A percentile compares a stretch with the other conserved stretches of the same genome.
Conservation (phyloP, 2,113 vertebrate species). For the Balaenoptera acutorostrata region DNA sequence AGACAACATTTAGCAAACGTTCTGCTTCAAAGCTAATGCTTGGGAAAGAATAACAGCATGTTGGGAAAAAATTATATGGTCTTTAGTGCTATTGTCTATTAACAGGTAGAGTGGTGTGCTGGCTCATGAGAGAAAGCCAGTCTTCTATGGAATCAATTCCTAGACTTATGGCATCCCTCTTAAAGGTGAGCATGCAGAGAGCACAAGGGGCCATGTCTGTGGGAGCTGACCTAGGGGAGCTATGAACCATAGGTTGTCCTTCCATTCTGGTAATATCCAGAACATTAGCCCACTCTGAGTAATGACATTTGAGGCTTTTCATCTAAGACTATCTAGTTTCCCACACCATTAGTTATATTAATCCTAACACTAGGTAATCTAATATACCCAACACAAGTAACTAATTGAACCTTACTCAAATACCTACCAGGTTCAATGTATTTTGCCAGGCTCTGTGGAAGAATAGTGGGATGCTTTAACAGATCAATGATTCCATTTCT, state of each 20-base stretch:
- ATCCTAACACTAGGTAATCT: neutral
- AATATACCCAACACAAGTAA: neutral
- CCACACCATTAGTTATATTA: neutral
- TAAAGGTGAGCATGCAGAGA: neutral
- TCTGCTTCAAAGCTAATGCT: constrained; percentile 72
- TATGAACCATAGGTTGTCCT: neutral
- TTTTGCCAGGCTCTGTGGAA: neutral
- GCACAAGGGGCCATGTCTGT: neutral
- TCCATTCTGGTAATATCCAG: neutral
- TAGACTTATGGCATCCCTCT: neutral
- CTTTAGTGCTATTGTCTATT: constrained; percentile 66
- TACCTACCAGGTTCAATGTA: neutral
- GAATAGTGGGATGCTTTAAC: neutral
- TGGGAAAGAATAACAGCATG: constrained; percentile 73
- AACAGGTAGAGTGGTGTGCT: constrained; percentile 38
- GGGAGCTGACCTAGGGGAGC: neutral
- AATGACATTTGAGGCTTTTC: neutral
- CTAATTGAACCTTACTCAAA: neutral
- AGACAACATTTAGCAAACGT: constrained; percentile 69
- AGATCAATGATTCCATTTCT: neutral
- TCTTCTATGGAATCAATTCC: constrained; percentile 30
- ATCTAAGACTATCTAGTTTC: neutral
- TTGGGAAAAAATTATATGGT: constrained; percentile 75
- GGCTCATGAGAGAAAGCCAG: constrained; percentile 16
- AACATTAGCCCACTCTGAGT: neutral